These are phyloP conservation scores for Trididemnum clinides DNA, from an alignment of 23 tunicate genomes.

Conservation along the genomic window DNA sequence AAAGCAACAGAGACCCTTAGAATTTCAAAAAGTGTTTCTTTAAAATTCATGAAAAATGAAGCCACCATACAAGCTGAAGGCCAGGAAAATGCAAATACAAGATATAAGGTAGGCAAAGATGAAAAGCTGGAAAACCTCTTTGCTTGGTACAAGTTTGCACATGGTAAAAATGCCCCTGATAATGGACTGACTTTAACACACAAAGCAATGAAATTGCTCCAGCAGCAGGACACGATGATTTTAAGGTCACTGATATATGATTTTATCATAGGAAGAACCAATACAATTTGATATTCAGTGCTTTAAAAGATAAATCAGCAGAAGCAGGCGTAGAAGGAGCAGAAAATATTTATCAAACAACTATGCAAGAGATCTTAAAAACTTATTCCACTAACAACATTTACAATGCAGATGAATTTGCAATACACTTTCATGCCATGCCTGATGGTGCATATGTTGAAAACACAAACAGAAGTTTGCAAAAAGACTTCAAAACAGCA, in stretches of 20 bases:
- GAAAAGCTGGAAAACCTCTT: no score
- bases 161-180: background rate
- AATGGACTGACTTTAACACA: background rate
- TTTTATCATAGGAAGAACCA: background rate
- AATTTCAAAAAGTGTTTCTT: no score
- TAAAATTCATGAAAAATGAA: no score
- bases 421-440: background rate
- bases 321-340: background rate
- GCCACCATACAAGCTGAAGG: no score
- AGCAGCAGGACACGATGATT: background rate
- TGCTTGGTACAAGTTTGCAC: background rate
- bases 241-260: background rate
- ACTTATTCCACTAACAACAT: background rate
- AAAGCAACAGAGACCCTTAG: no score
- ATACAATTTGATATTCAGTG: background rate
- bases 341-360: background rate
- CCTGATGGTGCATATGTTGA: background rate
- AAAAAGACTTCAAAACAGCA: background rate
- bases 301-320: background rate
- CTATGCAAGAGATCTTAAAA: background rate
- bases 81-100: no score
- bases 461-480: background rate
- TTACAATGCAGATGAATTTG: background rate
- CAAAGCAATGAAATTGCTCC: background rate
- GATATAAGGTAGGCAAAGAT: no score